Evolutionary conservation across 2,888 invertebrate genomes (phyloP), one percentile per base, ranked within the genome.

Genomic region (Torymus tubicola): DNA sequence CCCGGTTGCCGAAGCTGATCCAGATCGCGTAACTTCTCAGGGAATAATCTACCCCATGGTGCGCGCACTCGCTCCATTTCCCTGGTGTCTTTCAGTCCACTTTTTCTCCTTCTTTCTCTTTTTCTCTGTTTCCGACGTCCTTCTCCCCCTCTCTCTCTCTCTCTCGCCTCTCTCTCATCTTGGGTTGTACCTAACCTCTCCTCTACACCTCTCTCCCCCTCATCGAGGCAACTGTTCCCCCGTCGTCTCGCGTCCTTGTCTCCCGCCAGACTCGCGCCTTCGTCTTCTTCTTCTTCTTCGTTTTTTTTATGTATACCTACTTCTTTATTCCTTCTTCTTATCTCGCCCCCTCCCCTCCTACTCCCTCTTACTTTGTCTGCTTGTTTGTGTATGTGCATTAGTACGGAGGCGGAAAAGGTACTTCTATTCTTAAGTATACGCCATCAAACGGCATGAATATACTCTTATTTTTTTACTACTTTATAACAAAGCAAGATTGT

Each of bases 71-170:
- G 67, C 74, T 67, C 67, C 60, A 78, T 74, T 74, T 74, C 65
- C 77, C 74, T 57, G 16, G 72, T 65, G 61, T 74, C 69, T 70
- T 70, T 72, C 53, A 53, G 24, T 67, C 42, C 55, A 14, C 42
- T 60, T 60, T 72, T 70, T 50, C 11, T 79, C 76, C 84, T 78
- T 81, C 81, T 82, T 83, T 84, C 79, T 81, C 77, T 82, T 83
- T 83, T 68, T 78, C 80, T 74, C 21, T 21, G 21, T 21, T 21
- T 2, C 21, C 21, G 21, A 21, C 21, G 21, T 21, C 80, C 83
- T 81, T 82, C 80, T 75, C 68, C 69, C 81, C 71, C 69, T 76
- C 69, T 55, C 3, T 52, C 21, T 21, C 60, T n/a, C 8, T 31
- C 8, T 31, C 31, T 31, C 31, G 3, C 31, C 55, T 71, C 58